These are phyloP conservation scores for Agelastica alni DNA, from an alignment of 2,888 invertebrate genomes.

Conservation along the genomic window DNA sequence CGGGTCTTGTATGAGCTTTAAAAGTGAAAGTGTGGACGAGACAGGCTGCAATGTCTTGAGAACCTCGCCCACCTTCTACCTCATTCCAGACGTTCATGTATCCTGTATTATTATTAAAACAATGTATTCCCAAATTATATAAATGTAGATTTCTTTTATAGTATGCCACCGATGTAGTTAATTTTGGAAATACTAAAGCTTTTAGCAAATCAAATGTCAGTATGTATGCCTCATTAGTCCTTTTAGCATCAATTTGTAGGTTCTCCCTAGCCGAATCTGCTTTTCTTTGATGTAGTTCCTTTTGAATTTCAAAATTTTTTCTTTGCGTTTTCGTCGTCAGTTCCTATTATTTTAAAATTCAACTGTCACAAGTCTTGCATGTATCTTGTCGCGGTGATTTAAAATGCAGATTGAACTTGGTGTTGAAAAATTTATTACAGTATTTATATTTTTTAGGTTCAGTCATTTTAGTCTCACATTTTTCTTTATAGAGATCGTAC, in stretches of 20 bases:
- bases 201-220: slow-evolving; percentile 12
- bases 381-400: slow-evolving; percentile 8
- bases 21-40: slow-evolving; percentile 9
- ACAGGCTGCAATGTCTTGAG: too few relatives aligned
- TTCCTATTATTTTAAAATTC: slow-evolving; percentile 2
- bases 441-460: slow-evolving; percentile 14
- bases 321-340: slow-evolving; percentile 2
- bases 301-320: slow-evolving; percentile 3
- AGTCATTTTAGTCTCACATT: slow-evolving; percentile 9
- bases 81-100: slow-evolving; percentile 9
- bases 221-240: slow-evolving; percentile 5
- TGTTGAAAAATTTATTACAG: slow-evolving; percentile 6
- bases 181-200: slow-evolving; percentile 5
- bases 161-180: slow-evolving; percentile 12
- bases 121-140: slow-evolving; percentile 10
- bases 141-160: slow-evolving; percentile 15
- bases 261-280: slow-evolving; percentile 8
- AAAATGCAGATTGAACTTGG: slow-evolving; percentile 12
- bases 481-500: slow-evolving; percentile 3
- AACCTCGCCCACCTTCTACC: too few relatives aligned
- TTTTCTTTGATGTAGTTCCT: slow-evolving; percentile 5
- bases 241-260: slow-evolving; percentile 6
- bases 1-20: slow-evolving; percentile 18
- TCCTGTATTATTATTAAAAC: slow-evolving; percentile 8
- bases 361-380: slow-evolving; percentile 3